Evolutionary conservation across 2,888 invertebrate species (phyloP).

Genomic region (Hylaea fasciaria): DNA sequence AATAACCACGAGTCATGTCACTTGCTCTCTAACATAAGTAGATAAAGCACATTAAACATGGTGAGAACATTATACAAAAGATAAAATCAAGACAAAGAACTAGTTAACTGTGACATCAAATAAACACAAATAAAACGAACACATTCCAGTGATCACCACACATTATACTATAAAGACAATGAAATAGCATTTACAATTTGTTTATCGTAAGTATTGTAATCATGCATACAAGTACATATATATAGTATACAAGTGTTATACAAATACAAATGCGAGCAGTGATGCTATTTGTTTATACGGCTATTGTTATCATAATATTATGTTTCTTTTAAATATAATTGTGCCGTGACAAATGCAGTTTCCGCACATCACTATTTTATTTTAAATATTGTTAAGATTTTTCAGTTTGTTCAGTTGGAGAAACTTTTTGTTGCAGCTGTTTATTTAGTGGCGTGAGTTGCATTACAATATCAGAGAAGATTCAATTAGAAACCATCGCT

Average conservation of each 20-base stretch:
- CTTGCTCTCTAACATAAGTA: background rate
- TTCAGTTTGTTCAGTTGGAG: conserved; percentile 2
- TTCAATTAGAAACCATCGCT: too few relatives aligned
- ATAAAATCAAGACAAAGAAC: conserved; percentile 1
- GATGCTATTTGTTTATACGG: background rate
- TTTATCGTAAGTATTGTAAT: background rate
- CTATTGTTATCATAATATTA: background rate
- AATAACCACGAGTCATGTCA: conserved; percentile 16
- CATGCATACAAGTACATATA: too few relatives aligned
- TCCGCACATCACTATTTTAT: conserved; percentile 4
- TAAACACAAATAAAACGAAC: conserved; percentile 1
- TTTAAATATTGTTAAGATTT: conserved; percentile 7
- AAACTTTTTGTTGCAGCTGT: background rate
- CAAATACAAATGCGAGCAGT: background rate
- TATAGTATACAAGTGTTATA: too few relatives aligned
- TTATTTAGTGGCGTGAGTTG: too few relatives aligned
- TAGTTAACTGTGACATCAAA: background rate
- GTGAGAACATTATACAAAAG: background rate
- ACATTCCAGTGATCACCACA: conserved; percentile 1
- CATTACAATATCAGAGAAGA: too few relatives aligned
- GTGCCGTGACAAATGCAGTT: conserved; percentile 7
- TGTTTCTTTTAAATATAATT: background rate
- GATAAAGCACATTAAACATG: conserved; percentile 19
- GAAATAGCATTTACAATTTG: background rate
- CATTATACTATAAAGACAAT: background rate